Evolutionary conservation across 1,140 invertebrate species (phyloP).

Genomic region (Vanessa atalanta): DNA sequence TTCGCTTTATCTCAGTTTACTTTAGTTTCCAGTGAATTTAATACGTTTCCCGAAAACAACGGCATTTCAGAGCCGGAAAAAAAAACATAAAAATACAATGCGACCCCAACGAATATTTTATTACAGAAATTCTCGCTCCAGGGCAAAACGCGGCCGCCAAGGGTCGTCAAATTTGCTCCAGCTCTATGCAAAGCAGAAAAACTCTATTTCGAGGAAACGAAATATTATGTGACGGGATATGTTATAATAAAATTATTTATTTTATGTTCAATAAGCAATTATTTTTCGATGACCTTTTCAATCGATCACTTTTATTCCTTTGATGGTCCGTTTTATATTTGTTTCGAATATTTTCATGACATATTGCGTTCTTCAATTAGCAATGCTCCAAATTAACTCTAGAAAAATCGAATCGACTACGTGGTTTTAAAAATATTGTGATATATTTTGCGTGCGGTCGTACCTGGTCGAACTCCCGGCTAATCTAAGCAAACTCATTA

Average conservation of each 20-base stretch:
- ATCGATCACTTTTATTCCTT: too few relatives aligned
- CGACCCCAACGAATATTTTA: conserved; percentile 13
- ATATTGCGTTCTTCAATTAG: too few relatives aligned
- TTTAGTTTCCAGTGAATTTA: too few relatives aligned
- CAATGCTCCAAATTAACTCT: too few relatives aligned
- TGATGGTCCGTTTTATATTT: too few relatives aligned
- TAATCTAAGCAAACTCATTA: too few relatives aligned
- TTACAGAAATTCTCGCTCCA: conserved; percentile 2
- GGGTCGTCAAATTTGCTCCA: conserved; percentile 11
- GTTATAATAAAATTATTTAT: not conserved
- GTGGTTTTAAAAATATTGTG: too few relatives aligned
- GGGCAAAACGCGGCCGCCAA: conserved; percentile 6
- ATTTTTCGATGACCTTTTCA: not conserved
- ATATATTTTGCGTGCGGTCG: too few relatives aligned
- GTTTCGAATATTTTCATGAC: too few relatives aligned
- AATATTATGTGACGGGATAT: conserved; percentile 5
- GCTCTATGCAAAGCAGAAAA: conserved; percentile 3
- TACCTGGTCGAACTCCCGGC: too few relatives aligned
- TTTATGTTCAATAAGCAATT: not conserved
- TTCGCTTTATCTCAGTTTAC: too few relatives aligned
- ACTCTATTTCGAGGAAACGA: not conserved
- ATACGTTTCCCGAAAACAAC: not conserved
- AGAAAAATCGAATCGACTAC: too few relatives aligned
- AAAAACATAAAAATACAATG: not conserved
- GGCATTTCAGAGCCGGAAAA: not conserved